Percentiles rank a stretch among this genome's conserved stretches.
phyloP scores from a whole-genome alignment of 2,888 invertebrate genomes.

The Tetheella fluctuosa region DNA sequence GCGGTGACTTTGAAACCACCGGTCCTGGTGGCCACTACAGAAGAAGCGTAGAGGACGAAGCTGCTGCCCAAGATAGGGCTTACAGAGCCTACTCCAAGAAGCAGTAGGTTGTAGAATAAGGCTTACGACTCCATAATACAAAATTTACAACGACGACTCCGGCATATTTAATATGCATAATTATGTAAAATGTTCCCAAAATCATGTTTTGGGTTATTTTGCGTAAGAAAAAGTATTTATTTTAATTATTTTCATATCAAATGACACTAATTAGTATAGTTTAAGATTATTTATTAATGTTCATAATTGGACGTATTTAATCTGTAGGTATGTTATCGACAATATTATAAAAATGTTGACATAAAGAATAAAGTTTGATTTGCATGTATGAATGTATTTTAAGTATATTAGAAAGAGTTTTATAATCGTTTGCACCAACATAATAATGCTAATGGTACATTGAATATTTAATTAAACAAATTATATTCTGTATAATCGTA shows the following conservation, averaged over 20 bases:
- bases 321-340: slow-evolving; percentile 31
- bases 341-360: slow-evolving; percentile 30
- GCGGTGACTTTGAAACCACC: slow-evolving; percentile 84
- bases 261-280: slow-evolving; percentile 40
- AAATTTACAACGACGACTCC: slow-evolving; percentile 66
- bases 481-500: slow-evolving; percentile 34
- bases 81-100: slow-evolving; percentile 82
- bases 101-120: slow-evolving; percentile 52
- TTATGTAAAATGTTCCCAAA: slow-evolving; percentile 21
- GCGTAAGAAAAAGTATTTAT: slow-evolving; percentile 23
- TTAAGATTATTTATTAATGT: slow-evolving; percentile 24
- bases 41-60: slow-evolving; percentile 84
- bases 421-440: slow-evolving; percentile 61
- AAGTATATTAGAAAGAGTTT: slow-evolving; percentile 40
- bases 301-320: slow-evolving; percentile 23
- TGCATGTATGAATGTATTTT: slow-evolving; percentile 42
- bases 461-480: slow-evolving; percentile 36
- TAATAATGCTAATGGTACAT: slow-evolving; percentile 40
- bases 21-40: slow-evolving; percentile 85
- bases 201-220: slow-evolving; percentile 43
- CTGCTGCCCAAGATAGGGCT: slow-evolving; percentile 86
- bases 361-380: slow-evolving; percentile 35
- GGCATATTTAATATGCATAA: background rate
- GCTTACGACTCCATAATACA: slow-evolving; percentile 70
- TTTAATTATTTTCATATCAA: slow-evolving; percentile 38